A percentile compares a stretch with the other conserved stretches of the same genome.
Evolutionary conservation across 2,113 vertebrate genomes (phyloP).

Genomic region (Donacobius atricapilla): DNA sequence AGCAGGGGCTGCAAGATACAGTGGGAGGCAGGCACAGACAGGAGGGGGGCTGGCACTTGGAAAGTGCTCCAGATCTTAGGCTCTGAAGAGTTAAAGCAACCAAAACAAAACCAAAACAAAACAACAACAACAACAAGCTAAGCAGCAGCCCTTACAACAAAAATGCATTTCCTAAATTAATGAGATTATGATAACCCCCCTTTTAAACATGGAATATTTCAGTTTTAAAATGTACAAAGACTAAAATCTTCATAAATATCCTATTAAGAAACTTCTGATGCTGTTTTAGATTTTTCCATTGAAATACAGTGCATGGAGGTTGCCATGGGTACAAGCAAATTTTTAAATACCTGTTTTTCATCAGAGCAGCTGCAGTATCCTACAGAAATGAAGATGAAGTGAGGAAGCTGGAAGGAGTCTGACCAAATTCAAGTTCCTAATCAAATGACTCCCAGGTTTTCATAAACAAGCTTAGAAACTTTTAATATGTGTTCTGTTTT

Average conservation of each 20-base stretch:
- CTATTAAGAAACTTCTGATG: constrained; percentile 61
- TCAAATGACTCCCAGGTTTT: not conserved
- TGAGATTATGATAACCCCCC: constrained; percentile 14
- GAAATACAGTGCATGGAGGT: constrained; percentile 64
- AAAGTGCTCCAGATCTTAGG: not conserved
- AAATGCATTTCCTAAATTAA: constrained; percentile 17
- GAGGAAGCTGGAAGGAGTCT: not conserved
- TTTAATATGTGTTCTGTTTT: not conserved
- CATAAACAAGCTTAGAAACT: not conserved
- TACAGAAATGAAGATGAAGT: not conserved
- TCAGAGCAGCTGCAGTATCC: constrained; percentile 44
- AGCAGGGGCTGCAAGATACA: not conserved
- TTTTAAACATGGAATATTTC: constrained; percentile 24
- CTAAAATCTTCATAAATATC: constrained; percentile 48
- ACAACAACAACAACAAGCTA: not conserved
- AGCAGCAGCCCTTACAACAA: not conserved
- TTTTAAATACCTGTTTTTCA: constrained; percentile 66
- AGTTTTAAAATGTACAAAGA: constrained; percentile 42
- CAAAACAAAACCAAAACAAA: not conserved
- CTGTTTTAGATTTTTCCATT: constrained; percentile 57
- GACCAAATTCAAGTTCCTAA: not conserved
- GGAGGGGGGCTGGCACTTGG: not conserved
- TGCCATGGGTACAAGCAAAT: constrained; percentile 66
- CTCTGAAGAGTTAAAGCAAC: not conserved
- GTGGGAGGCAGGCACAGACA: not conserved